Conservation (phyloP, 1,140 invertebrate genomes). For the Palaemon carinicauda region DNA sequence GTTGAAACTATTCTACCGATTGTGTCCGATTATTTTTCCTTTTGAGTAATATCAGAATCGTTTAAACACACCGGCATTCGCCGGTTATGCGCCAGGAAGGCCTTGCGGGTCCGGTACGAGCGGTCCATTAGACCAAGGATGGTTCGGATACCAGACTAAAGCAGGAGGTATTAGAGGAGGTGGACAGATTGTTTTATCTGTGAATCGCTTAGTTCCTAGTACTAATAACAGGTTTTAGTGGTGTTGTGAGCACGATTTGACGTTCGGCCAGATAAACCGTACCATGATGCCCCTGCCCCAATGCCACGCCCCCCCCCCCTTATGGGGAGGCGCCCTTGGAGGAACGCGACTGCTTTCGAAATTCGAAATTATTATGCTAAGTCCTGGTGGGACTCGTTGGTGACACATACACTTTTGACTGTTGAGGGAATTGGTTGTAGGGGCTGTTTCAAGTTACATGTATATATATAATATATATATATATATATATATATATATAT, state of each 20-base stretch:
- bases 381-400: no score
- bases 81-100: background rate
- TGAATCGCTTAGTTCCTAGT: conserved; percentile 33
- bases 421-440: no score
- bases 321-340: background rate
- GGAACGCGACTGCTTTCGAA: background rate
- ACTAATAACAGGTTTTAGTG: conserved; percentile 54
- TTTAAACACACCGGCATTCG: background rate
- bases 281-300: background rate
- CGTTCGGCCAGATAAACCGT: background rate
- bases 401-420: no score
- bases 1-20: background rate
- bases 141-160: background rate
- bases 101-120: background rate
- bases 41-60: background rate
- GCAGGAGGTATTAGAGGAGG: background rate
- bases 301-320: background rate
- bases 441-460: no score
- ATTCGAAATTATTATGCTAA: background rate
- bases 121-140: background rate
- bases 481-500: no score
- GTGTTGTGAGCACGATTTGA: conserved; percentile 36
- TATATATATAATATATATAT: no score
- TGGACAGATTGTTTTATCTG: conserved; percentile 45
- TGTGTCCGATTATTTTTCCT: background rate